Evolutionary conservation across 2,797 vertebrate species (phyloP).

Genomic region (Poeciliopsis paucimaculata): DNA sequence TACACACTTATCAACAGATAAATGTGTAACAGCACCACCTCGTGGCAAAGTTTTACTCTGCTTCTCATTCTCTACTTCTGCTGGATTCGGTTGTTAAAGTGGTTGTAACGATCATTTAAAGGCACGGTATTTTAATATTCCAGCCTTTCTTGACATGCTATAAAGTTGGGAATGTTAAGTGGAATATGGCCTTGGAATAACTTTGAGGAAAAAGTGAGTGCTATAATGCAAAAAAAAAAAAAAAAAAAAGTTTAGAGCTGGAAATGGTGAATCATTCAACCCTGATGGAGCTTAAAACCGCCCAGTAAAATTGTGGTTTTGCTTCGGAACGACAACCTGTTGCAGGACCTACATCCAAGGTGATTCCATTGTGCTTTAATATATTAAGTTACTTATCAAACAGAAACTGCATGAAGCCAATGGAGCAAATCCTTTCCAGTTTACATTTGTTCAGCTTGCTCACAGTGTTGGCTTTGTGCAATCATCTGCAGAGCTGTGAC

Average conservation of each 20-base stretch:
- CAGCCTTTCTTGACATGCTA: neutral
- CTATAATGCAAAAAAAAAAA: too few relatives aligned
- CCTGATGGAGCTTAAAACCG: neutral
- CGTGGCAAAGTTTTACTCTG: constrained; percentile 23
- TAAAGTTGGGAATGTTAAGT: neutral
- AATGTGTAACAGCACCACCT: constrained; percentile 34
- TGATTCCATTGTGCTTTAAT: neutral
- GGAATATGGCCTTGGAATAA: neutral
- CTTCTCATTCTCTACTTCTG: constrained; percentile 1
- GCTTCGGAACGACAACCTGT: neutral
- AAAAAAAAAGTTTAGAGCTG: neutral
- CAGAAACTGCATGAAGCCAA: neutral
- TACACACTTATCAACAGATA: too few relatives aligned
- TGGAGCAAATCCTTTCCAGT: neutral
- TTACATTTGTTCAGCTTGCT: neutral
- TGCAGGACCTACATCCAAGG: neutral
- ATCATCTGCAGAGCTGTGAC: constrained; percentile 10
- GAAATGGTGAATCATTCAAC: neutral
- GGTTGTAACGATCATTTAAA: neutral
- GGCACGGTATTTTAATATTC: neutral
- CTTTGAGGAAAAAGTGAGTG: neutral
- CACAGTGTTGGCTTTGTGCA: neutral
- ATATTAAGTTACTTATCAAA: neutral
- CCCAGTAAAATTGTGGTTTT: neutral
- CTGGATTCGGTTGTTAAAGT: constrained; percentile 2